These are phyloP conservation scores for Pelusios castaneus DNA, from an alignment of 2,113 vertebrate species.

Conservation along the genomic window DNA sequence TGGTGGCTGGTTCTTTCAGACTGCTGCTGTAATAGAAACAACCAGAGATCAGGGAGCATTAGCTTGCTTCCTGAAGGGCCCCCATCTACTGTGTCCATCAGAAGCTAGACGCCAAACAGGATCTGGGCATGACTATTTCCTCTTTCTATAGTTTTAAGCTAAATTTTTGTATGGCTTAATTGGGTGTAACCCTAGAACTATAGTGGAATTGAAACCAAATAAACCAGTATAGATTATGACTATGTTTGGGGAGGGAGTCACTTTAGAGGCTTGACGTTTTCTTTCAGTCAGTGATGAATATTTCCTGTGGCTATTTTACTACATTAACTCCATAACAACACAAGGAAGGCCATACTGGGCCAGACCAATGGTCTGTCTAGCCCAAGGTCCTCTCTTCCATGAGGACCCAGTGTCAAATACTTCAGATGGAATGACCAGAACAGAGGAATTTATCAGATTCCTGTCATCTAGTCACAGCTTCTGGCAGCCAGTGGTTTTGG, in stretches of 20 bases:
- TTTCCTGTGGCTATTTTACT: not conserved
- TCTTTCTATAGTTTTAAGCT: not conserved
- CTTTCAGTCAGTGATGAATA: not conserved
- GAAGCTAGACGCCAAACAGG: not conserved
- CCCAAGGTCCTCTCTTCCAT: not conserved
- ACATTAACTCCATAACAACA: not conserved
- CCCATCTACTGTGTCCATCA: not conserved
- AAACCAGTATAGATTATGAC: not conserved
- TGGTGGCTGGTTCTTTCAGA: not conserved
- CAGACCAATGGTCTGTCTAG: not conserved
- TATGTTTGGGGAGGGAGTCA: too few relatives aligned
- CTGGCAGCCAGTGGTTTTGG: too few relatives aligned
- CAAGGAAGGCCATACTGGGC: not conserved
- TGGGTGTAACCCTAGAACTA: constrained; percentile 1
- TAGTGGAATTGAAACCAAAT: constrained; percentile 4
- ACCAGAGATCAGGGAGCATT: too few relatives aligned
- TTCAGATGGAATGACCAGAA: not conserved
- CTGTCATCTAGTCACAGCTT: not conserved
- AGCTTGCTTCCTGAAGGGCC: not conserved
- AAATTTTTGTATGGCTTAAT: not conserved
- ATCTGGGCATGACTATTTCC: not conserved
- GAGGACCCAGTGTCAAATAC: not conserved
- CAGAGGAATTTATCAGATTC: not conserved
- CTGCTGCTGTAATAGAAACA: too few relatives aligned
- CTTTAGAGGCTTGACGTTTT: not conserved